A percentile compares a stretch with the other conserved stretches of the same genome.
Conservation (phyloP, 1,140 invertebrate genomes). For the Tetramorium parvispinum region DNA sequence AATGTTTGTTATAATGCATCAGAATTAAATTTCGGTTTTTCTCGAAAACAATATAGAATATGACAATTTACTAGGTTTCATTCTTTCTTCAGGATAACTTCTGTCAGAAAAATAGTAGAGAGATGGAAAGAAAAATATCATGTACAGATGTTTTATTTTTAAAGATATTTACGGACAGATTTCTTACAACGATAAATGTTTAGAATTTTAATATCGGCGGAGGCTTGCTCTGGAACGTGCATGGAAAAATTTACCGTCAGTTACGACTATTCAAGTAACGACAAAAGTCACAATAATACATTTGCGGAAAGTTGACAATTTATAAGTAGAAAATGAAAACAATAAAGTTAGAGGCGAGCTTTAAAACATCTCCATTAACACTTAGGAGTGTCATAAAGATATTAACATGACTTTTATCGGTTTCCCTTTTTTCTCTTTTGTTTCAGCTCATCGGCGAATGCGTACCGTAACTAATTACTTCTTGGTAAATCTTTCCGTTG, state of each 20-base stretch:
- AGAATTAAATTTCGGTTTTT: background rate
- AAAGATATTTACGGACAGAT: background rate
- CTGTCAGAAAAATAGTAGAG: background rate
- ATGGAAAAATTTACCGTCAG: background rate
- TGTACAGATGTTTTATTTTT: slow-evolving; percentile 17
- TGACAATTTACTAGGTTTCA: background rate
- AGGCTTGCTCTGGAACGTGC: background rate
- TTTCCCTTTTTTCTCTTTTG: slow-evolving; percentile 13
- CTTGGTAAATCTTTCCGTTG: slow-evolving; percentile 94
- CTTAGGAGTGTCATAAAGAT: background rate
- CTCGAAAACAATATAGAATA: background rate
- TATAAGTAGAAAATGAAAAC: background rate
- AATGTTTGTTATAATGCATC: background rate
- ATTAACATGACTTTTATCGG: background rate
- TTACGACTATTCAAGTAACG: background rate
- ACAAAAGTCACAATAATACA: background rate
- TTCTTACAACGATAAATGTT: background rate
- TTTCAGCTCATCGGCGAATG: slow-evolving; percentile 92
- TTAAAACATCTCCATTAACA: background rate
- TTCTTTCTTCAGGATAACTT: background rate
- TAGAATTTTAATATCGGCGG: slow-evolving; percentile 13
- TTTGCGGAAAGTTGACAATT: background rate
- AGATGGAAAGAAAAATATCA: background rate
- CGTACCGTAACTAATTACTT: slow-evolving; percentile 97
- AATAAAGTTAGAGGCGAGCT: background rate